Evolutionary conservation across 2,888 invertebrate genomes (phyloP).

Genomic region (Agonopterix heracliana): DNA sequence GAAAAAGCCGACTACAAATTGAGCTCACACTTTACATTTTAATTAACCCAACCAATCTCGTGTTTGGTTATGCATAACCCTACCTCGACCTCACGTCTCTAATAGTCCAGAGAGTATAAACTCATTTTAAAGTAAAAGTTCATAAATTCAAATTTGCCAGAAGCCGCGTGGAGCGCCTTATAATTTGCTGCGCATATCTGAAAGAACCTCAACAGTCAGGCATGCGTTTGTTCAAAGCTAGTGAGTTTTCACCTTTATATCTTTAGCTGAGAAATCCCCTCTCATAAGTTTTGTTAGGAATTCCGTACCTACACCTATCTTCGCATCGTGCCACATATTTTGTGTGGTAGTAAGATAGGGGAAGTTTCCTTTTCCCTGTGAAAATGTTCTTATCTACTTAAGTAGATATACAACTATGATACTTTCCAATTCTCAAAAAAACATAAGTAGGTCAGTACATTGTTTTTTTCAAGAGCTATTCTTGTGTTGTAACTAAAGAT

Average conservation of each 20-base stretch:
- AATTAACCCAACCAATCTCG: slow-evolving; percentile 5
- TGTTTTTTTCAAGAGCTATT: no score
- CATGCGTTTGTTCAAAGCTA: slow-evolving; percentile 36
- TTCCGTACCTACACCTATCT: slow-evolving; percentile 52
- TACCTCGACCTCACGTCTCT: slow-evolving; percentile 24
- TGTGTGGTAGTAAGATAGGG: slow-evolving; percentile 43
- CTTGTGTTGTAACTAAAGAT: no score
- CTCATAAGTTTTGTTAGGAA: slow-evolving; percentile 58
- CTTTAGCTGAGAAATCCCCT: slow-evolving; percentile 53
- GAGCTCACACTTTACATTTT: not conserved
- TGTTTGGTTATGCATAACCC: slow-evolving; percentile 21
- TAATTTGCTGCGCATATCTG: slow-evolving; percentile 48
- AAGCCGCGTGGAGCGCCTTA: slow-evolving; percentile 35
- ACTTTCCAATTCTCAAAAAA: no score
- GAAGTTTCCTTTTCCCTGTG: slow-evolving; percentile 43
- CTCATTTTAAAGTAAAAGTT: slow-evolving; percentile 47
- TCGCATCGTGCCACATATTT: slow-evolving; percentile 58
- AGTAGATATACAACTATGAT: not conserved
- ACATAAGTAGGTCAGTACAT: no score
- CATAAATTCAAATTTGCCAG: slow-evolving; percentile 46
- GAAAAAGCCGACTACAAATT: no score
- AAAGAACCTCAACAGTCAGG: slow-evolving; percentile 34
- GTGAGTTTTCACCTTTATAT: slow-evolving; percentile 53
- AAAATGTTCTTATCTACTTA: slow-evolving; percentile 33
- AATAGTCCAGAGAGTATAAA: slow-evolving; percentile 32